phyloP scores from a whole-genome alignment of 2,888 invertebrate species.

The Anoplius nigerrimus region DNA sequence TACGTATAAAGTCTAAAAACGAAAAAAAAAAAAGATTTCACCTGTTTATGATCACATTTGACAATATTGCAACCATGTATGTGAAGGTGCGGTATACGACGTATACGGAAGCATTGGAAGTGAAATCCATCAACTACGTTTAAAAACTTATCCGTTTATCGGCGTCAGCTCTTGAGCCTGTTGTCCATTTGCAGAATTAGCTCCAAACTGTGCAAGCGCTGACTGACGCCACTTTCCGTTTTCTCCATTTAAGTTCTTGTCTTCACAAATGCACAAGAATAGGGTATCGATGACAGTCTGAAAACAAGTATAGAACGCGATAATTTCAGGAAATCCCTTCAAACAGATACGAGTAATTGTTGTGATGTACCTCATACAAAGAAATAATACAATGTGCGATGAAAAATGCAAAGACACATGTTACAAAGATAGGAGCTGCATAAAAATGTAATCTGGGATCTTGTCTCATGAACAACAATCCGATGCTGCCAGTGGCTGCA shows the following conservation, averaged over 20 bases:
- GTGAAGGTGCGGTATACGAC: no score
- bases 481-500: conserved; percentile 87
- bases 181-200: conserved; percentile 65
- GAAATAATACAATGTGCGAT: conserved; percentile 95
- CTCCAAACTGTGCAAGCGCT: conserved; percentile 66
- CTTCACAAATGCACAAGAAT: conserved; percentile 95
- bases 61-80: no score
- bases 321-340: conserved; percentile 15
- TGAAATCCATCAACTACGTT: background rate
- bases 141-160: conserved; percentile 68
- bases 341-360: background rate
- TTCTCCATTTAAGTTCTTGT: conserved; percentile 88
- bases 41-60: no score
- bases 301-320: conserved; percentile 53
- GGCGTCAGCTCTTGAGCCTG: conserved; percentile 75
- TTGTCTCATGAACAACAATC: conserved; percentile 85
- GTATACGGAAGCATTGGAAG: conserved; percentile 1
- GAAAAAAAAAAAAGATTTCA: no score
- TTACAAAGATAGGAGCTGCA: conserved; percentile 89
- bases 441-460: conserved; percentile 87
- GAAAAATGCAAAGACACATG: conserved; percentile 91
- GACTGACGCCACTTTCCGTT: conserved; percentile 77
- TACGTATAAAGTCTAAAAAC: no score
- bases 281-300: conserved; percentile 96
- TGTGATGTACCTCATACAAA: conserved; percentile 86